A percentile compares a stretch with the other conserved stretches of the same genome.
phyloP scores from a whole-genome alignment of 2,888 invertebrate genomes.

The Harpalus rufipes region DNA sequence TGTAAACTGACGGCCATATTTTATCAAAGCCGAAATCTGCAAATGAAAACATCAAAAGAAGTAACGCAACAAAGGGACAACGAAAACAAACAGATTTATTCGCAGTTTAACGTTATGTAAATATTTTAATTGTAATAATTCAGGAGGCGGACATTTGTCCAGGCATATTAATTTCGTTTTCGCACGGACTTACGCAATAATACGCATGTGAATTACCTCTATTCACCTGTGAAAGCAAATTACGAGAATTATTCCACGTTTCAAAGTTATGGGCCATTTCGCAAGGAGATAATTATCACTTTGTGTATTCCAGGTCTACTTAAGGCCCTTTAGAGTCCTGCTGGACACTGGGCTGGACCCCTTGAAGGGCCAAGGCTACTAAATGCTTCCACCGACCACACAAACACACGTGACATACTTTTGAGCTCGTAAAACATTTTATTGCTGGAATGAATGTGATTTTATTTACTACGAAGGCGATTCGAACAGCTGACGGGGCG shows the following conservation, averaged over 20 bases:
- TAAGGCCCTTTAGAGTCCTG: constrained; percentile 20
- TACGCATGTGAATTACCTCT: constrained; percentile 16
- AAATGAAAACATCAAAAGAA: constrained; percentile 38
- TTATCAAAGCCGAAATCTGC: constrained; percentile 11
- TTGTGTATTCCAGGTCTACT: constrained; percentile 55
- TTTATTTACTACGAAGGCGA: constrained; percentile 31
- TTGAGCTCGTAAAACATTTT: constrained; percentile 32
- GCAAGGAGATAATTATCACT: constrained; percentile 62
- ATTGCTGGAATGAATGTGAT: constrained; percentile 40
- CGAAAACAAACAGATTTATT: constrained; percentile 39
- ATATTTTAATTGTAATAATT: constrained; percentile 49
- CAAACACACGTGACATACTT: constrained; percentile 21
- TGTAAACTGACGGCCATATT: background rate
- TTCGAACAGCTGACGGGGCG: background rate
- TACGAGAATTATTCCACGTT: constrained; percentile 60
- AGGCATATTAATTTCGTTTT: constrained; percentile 39
- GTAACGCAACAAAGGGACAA: background rate
- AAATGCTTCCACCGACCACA: constrained; percentile 41
- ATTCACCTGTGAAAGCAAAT: constrained; percentile 33
- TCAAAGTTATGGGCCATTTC: constrained; percentile 59
- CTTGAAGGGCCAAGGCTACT: background rate
- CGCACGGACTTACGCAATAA: constrained; percentile 20
- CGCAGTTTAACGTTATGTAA: constrained; percentile 21
- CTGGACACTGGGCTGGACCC: constrained; percentile 6
- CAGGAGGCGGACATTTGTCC: constrained; percentile 14